Conservation (phyloP, 2,113 vertebrate species). For the Pterocles orientalis region DNA sequence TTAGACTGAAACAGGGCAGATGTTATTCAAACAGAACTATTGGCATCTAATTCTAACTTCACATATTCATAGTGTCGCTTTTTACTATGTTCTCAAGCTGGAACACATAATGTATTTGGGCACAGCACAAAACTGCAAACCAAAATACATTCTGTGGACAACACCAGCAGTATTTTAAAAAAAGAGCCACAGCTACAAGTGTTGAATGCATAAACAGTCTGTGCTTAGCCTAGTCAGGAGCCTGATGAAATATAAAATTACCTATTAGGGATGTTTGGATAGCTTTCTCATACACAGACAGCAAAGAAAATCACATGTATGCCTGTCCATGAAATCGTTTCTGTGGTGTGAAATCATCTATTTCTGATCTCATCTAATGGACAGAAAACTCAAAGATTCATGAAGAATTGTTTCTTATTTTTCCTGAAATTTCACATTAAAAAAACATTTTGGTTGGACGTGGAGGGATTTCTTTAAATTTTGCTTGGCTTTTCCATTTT, state of each 20-base stretch:
- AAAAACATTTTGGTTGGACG: neutral
- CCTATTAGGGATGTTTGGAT: neutral
- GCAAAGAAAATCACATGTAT: neutral
- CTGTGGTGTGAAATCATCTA: neutral
- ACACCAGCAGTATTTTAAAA: neutral
- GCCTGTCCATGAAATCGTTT: neutral
- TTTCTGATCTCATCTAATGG: neutral
- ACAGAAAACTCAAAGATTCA: neutral
- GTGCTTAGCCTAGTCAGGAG: neutral
- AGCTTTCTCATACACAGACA: neutral
- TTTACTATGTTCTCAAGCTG: neutral
- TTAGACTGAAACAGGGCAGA: neutral
- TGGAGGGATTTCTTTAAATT: neutral
- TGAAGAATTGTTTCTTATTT: neutral
- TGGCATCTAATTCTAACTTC: neutral
- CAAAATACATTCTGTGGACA: neutral
- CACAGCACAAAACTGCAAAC: neutral
- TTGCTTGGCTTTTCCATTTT: neutral
- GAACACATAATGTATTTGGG: neutral
- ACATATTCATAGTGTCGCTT: neutral
- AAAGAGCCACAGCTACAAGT: neutral
- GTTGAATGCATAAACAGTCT: neutral
- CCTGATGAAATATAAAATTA: neutral
- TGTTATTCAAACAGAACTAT: neutral
- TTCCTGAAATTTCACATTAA: neutral